Percentiles rank a stretch among this genome's conserved stretches.
Conservation (phyloP, 2,113 vertebrate genomes). For the Ailurus styani region DNA sequence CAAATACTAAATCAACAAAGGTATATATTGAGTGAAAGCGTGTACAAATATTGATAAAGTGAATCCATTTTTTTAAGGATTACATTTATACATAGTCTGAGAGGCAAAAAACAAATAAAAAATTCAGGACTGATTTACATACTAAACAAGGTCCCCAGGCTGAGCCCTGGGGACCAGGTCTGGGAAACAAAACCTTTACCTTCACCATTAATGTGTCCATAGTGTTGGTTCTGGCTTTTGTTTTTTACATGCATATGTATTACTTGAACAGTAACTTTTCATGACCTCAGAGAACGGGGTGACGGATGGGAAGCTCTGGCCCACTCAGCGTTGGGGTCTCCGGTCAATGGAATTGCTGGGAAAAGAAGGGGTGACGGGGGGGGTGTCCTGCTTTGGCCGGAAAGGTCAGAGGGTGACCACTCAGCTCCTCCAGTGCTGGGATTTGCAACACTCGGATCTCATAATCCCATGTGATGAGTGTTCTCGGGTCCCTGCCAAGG, state of each 20-base stretch:
- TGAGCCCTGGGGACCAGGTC: not conserved
- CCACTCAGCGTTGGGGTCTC: not conserved
- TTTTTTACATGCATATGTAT: not conserved
- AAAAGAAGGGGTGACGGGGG: rapidly evolving
- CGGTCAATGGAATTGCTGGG: not conserved
- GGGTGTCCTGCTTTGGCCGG: rapidly evolving
- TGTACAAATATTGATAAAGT: not conserved
- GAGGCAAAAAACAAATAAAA: no score
- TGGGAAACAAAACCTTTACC: not conserved
- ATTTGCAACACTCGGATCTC: not conserved
- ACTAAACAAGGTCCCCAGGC: not conserved
- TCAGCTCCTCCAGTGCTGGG: not conserved
- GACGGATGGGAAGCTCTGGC: not conserved
- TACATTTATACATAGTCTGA: not conserved
- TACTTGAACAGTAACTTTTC: not conserved
- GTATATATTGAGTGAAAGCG: not conserved
- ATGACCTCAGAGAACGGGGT: not conserved
- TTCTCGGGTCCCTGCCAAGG: not conserved
- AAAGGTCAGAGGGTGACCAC: not conserved
- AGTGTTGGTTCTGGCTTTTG: no score
- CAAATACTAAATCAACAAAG: not conserved
- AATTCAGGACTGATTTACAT: not conserved
- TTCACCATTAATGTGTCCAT: not conserved
- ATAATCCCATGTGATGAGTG: not conserved
- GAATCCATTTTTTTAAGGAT: not conserved